Conservation (phyloP, 2,113 vertebrate genomes). For the Alces alces region DNA sequence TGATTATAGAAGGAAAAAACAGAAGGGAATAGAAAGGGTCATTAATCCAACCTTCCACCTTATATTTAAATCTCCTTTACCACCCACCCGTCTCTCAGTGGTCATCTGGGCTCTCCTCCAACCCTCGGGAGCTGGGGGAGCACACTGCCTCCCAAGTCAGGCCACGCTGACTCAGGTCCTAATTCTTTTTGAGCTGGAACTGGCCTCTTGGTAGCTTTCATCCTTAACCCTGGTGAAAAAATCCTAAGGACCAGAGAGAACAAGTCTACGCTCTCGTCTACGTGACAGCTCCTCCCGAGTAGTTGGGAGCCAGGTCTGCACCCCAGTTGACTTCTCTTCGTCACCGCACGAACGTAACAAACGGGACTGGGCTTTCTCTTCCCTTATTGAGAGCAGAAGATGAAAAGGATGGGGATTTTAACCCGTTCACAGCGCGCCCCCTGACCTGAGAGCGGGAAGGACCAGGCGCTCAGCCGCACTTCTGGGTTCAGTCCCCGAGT, state of each 20-base stretch:
- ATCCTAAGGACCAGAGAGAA: background rate
- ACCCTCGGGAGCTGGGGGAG: background rate
- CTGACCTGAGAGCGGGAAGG: background rate
- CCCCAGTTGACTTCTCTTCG: no score
- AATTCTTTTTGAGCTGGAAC: background rate
- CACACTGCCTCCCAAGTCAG: background rate
- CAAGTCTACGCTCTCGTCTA: background rate
- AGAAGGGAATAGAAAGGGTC: background rate
- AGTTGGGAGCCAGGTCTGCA: background rate
- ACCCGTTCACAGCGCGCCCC: fast-evolving
- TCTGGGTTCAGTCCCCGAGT: background rate
- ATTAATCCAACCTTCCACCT: background rate
- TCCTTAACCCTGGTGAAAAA: background rate
- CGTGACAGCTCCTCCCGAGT: background rate
- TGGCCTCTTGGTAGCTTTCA: background rate
- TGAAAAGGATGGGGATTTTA: background rate
- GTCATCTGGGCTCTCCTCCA: background rate
- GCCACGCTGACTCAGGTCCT: background rate
- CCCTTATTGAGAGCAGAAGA: background rate
- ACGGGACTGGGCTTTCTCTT: background rate
- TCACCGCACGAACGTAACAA: background rate
- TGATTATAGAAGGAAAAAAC: background rate
- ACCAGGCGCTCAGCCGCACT: background rate
- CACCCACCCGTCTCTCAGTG: background rate
- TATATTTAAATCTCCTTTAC: background rate